Base-by-base conservation (phyloP, 1,140 invertebrate species). In the Drosophila mayri region DNA sequence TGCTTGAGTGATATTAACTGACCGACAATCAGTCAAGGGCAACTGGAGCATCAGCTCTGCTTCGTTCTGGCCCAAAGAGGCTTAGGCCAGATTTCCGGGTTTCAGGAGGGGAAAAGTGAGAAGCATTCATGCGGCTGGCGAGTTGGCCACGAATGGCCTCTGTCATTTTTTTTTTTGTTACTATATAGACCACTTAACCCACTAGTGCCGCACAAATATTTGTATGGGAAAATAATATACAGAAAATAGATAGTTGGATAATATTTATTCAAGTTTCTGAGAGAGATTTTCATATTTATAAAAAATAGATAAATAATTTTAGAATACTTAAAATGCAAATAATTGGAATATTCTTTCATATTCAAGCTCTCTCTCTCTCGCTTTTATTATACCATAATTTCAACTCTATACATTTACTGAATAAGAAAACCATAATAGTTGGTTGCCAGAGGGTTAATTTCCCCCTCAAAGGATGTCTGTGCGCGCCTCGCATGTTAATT, bases 1-100 rank as follows among this genome's bases (percentile, higher is more conserved):
- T 67, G 81, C 73, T 82, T 90, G 81, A 91, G 78, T 85, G 84
- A 90, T 91, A 91, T 91, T 91, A 91, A 91, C 88, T 91, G 85
- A 77, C 84, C 84, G 70, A 78, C 90, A 85, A 91, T 91, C 82
- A 85, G 88, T 91, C 90, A 77, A 77, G 64, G 74, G 63, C 73
- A 61, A 77, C 71, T 70, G 74, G 55, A 81, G 60, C 77, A 62
- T 22, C 66, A 55, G 37, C 66, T 30, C 28, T 7, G 28, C 28
- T 30, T 52, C 32, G 30, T 22, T 16, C 32, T 37, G 32, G 49
- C 47, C 46, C 20, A 72, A 59, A 72, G 72, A 49, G 85, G 75
- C 80, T 88, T 84, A 77, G 76, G 50, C 84, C 80, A 84, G 84
- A 88, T 88, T 87, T 88, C 35, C 28, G 60, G 49, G 37, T 9